These are phyloP conservation scores for Trichogramma evanescens DNA, from an alignment of 2,888 invertebrate genomes.

Conservation along the genomic window DNA sequence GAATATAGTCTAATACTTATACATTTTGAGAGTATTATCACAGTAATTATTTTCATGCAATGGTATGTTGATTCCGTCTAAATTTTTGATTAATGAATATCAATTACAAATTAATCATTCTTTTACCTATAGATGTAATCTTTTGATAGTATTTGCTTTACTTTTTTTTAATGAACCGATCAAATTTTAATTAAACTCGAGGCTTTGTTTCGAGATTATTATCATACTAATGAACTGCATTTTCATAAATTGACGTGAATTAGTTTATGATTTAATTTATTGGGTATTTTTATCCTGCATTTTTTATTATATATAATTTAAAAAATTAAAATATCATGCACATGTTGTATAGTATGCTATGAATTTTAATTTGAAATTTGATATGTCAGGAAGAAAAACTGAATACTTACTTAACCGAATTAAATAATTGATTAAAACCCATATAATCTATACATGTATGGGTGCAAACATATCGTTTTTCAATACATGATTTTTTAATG, in stretches of 20 bases:
- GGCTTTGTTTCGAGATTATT: not conserved
- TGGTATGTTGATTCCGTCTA: too few species aligned
- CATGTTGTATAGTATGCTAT: not conserved
- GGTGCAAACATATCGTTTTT: not conserved
- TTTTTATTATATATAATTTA: not conserved
- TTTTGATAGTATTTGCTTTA: not conserved
- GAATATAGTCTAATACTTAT: too few species aligned
- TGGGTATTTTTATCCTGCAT: constrained; percentile 5
- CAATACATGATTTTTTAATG: too few species aligned
- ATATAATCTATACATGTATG: not conserved
- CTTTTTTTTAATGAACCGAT: constrained; percentile 2
- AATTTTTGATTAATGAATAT: too few species aligned
- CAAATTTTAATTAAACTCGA: not conserved
- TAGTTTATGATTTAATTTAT: constrained; percentile 5
- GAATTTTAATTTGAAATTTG: not conserved
- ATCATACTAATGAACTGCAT: constrained; percentile 3
- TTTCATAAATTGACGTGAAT: constrained; percentile 4
- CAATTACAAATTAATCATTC: too few species aligned
- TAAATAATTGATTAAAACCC: not conserved
- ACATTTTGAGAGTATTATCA: too few species aligned
- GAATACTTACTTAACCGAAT: not conserved
- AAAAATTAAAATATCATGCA: constrained; percentile 1
- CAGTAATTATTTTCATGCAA: too few species aligned
- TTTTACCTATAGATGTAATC: too few species aligned
- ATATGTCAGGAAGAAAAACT: constrained; percentile 1